Evolutionary conservation across 2,113 vertebrate species (phyloP).

Genomic region (Gobiocypris rarus): DNA sequence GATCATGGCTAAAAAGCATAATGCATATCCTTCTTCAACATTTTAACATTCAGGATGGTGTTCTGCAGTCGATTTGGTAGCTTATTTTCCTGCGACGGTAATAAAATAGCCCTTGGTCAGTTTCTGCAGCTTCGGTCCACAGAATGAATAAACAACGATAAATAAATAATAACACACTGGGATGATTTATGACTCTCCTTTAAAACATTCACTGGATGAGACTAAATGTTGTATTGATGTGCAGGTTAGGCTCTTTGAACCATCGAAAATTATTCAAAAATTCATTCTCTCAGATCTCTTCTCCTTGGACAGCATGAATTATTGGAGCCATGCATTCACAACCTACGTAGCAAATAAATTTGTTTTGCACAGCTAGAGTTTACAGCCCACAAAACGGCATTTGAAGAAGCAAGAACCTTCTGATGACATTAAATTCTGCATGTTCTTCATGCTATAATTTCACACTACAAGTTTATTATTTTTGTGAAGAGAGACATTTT

Average conservation of each 20-base stretch:
- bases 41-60: constrained; percentile 33
- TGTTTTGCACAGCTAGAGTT: neutral
- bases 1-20: neutral
- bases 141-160: constrained; percentile 50
- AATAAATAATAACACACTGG: constrained; percentile 57
- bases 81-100: constrained; percentile 15
- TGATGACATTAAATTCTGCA: neutral
- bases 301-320: constrained; percentile 50
- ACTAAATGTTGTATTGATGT: constrained; percentile 49
- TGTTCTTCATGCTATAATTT: neutral
- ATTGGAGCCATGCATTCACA: constrained; percentile 27
- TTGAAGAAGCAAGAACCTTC: neutral
- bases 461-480: neutral
- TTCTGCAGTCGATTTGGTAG: constrained; percentile 23
- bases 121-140: constrained; percentile 29
- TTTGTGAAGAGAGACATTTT: constrained; percentile 7
- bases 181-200: constrained; percentile 49
- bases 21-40: constrained; percentile 25
- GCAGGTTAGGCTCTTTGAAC: constrained; percentile 46
- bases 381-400: neutral
- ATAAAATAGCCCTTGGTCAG: constrained; percentile 36
- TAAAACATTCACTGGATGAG: constrained; percentile 39
- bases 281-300: constrained; percentile 28
- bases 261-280: constrained; percentile 36
- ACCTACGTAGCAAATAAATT: constrained; percentile 20